Base-by-base conservation (phyloP, 2,888 invertebrate genomes). In the Ectobius pallidus region DNA sequence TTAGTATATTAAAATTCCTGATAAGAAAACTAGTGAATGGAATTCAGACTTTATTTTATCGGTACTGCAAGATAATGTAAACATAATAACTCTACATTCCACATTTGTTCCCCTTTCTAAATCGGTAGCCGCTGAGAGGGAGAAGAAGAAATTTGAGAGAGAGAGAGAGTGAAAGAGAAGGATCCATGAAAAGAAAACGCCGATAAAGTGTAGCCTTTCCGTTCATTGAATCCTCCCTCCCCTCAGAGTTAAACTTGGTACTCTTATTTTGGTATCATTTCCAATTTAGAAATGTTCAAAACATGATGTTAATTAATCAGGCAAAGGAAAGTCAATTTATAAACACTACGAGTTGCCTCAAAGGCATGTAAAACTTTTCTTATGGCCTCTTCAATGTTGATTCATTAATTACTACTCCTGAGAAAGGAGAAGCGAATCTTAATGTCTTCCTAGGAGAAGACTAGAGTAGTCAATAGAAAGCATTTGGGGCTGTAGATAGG, bases 251-350 rank as follows among this genome's bases (percentile, higher is more conserved):
- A 3, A 58, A 30, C 32, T 32, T 58, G 9, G n/a, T 58, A 30
- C 32, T 58, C 30, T 58, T 30, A 30, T 58, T 58, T 58, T 27
- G 58, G 6, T 3, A 52, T 52, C 52, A 52, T 52, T 52, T 52
- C 14, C 52, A 22, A 52, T 52, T 52, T 52, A 3, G 7, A 3
- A 55, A 34, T n/a, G n/a, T n/a, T 58, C 58, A 58, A 58, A 58
- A 58, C 58, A 58, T 58, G 27, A 27, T 58, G 30, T 30, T 58
- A 58, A 58, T 58, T 58, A 58, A 58, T 58, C 58, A n/a, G 27
- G 16, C 22, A 16, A 25, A 22, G 14, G 52, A 18, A 52, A 52
- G 25, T 3, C 52, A n/a, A 58, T 30, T 58, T 58, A n/a, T 58
- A 58, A 58, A 58, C 58, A 58, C n/a, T 30, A 30, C 14, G 30